phyloP scores from a whole-genome alignment of 2,888 invertebrate species.

The Lepidonotus clava region DNA sequence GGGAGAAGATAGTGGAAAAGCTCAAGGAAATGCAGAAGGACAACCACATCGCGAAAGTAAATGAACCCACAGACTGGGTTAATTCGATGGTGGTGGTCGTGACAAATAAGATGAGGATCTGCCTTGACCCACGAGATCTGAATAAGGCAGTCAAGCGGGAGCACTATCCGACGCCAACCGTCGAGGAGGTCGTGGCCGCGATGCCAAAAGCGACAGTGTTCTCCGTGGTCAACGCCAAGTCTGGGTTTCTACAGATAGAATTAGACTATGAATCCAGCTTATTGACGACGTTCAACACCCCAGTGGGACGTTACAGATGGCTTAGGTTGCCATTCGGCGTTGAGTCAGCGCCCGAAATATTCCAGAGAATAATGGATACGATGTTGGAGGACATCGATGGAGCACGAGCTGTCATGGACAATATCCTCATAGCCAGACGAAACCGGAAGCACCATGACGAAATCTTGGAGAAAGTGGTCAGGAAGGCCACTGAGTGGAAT shows the following conservation, averaged over 20 bases:
- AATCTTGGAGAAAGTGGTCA: conserved; percentile 1
- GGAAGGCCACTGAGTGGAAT: background rate
- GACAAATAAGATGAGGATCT: conserved; percentile 64
- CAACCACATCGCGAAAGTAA: conserved; percentile 62
- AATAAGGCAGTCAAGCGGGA: conserved; percentile 64
- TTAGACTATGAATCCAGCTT: conserved; percentile 64
- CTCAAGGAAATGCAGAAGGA: conserved; percentile 65
- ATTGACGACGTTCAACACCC: conserved; percentile 68
- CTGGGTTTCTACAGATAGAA: conserved; percentile 66
- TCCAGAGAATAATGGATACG: conserved; percentile 15
- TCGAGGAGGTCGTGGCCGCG: conserved; percentile 65
- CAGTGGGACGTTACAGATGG: conserved; percentile 47
- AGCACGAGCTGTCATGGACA: conserved; percentile 25
- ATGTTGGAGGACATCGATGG: conserved; percentile 11
- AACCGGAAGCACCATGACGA: conserved; percentile 14
- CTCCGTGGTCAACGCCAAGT: conserved; percentile 65
- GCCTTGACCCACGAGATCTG: conserved; percentile 65
- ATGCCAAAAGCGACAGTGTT: conserved; percentile 66
- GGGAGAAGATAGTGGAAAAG: conserved; percentile 59
- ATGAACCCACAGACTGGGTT: conserved; percentile 67
- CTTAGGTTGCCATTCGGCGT: conserved; percentile 47
- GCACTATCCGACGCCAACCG: conserved; percentile 64
- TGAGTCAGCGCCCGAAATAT: conserved; percentile 7
- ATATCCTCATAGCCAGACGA: background rate
- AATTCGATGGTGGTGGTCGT: conserved; percentile 64